Evolutionary conservation across 2,113 vertebrate species (phyloP).

Genomic region (Menidia beryllina): DNA sequence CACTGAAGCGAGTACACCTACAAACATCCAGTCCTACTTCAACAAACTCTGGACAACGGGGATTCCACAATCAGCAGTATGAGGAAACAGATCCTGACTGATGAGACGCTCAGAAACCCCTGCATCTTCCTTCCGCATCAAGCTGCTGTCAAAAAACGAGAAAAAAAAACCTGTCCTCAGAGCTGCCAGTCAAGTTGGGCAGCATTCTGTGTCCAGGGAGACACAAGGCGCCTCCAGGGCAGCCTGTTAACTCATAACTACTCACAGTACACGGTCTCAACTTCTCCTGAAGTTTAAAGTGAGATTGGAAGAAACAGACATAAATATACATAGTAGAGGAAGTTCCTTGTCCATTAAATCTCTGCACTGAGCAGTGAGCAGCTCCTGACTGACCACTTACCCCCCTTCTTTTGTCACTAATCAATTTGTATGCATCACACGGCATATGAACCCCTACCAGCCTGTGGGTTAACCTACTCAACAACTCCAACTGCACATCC

Average conservation of each 20-base stretch:
- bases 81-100: conserved; percentile 52
- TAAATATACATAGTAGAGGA: neutral
- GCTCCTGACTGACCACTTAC: conserved; percentile 23
- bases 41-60: conserved; percentile 16
- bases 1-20: conserved; percentile 8
- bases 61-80: conserved; percentile 29
- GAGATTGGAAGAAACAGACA: neutral
- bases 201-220: conserved; percentile 50
- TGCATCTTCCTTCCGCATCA: conserved; percentile 10
- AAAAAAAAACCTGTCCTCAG: conserved; percentile 7
- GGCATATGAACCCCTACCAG: conserved; percentile 44
- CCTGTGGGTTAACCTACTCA: conserved; percentile 16
- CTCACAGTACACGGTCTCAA: conserved; percentile 49
- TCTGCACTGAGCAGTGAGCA: conserved; percentile 9
- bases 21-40: conserved; percentile 26
- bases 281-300: neutral
- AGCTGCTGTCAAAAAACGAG: conserved; percentile 15
- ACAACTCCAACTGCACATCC: conserved; percentile 20
- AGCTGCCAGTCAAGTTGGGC: conserved; percentile 51
- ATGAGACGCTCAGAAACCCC: neutral
- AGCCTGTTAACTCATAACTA: conserved; percentile 9
- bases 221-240: conserved; percentile 20
- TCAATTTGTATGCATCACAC: conserved; percentile 68
- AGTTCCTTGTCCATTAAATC: conserved; percentile 11
- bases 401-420: conserved; percentile 39